Conservation (phyloP, 2,888 invertebrate species). For the Himalopsyche anomala region DNA sequence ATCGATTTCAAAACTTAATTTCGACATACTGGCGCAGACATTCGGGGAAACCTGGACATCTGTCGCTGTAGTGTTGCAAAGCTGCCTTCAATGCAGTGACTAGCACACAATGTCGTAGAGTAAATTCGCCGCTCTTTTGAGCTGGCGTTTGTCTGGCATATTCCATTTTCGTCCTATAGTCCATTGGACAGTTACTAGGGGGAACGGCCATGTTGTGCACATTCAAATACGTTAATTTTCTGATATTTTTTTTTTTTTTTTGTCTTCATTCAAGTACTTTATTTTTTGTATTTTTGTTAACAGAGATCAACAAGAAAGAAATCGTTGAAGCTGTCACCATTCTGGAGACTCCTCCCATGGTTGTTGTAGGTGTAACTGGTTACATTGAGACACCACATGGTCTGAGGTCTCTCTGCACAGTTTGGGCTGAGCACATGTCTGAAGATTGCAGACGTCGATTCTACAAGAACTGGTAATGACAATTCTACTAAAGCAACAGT, state of each 20-base stretch:
- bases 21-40: slow-evolving; percentile 50
- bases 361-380: slow-evolving; percentile 97
- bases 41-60: slow-evolving; percentile 55
- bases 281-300: slow-evolving; percentile 66
- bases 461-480: slow-evolving; percentile 98
- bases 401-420: slow-evolving; percentile 93
- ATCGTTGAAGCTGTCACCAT: slow-evolving; percentile 99
- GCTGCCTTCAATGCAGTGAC: slow-evolving; percentile 64
- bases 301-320: slow-evolving; percentile 99
- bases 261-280: not conserved
- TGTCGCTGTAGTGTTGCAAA: slow-evolving; percentile 52
- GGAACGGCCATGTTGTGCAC: slow-evolving; percentile 79
- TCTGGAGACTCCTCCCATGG: slow-evolving; percentile 98
- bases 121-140: slow-evolving; percentile 71
- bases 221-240: slow-evolving; percentile 66
- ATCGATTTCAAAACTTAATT: not conserved
- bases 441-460: slow-evolving; percentile 99
- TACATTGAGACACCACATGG: slow-evolving; percentile 99
- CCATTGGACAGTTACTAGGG: slow-evolving; percentile 76
- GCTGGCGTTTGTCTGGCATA: slow-evolving; percentile 76
- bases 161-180: slow-evolving; percentile 79
- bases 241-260: slow-evolving; percentile 44
- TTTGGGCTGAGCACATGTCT: slow-evolving; percentile 99
- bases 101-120: slow-evolving; percentile 75
- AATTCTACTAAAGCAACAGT: not conserved